Evolutionary conservation across 2,113 vertebrate species (phyloP).

Genomic region (Onychostoma macrolepis): DNA sequence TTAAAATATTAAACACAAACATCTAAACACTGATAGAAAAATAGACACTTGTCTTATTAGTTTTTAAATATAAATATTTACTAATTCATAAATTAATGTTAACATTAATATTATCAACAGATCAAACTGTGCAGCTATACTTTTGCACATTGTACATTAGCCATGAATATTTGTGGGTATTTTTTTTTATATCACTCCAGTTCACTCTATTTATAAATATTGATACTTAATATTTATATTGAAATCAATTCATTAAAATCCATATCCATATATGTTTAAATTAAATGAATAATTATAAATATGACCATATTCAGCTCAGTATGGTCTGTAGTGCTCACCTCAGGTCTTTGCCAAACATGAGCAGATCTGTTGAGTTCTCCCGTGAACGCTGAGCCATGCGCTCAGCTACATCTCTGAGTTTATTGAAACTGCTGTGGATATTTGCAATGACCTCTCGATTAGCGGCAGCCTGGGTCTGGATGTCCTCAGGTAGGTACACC

Average conservation of each 20-base stretch:
- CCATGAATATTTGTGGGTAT: background rate
- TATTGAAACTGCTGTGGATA: slow-evolving; percentile 91
- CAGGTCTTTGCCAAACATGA: slow-evolving; percentile 91
- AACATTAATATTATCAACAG: background rate
- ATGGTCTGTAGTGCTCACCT: slow-evolving; percentile 75
- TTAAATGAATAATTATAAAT: no score
- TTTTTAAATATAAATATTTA: background rate
- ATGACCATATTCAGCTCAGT: background rate
- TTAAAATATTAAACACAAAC: no score
- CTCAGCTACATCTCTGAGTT: slow-evolving; percentile 89
- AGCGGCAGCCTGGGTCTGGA: slow-evolving; percentile 88
- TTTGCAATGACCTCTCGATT: slow-evolving; percentile 93
- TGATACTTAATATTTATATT: background rate
- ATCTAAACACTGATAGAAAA: background rate
- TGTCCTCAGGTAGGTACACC: slow-evolving; percentile 92
- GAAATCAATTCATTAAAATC: no score
- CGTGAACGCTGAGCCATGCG: slow-evolving; percentile 87
- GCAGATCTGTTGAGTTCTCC: slow-evolving; percentile 90
- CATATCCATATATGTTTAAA: no score
- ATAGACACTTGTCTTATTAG: background rate
- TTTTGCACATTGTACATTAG: background rate
- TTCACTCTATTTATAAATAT: background rate
- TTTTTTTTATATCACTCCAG: background rate
- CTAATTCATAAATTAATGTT: background rate
- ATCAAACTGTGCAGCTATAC: background rate